Percentiles rank a stretch among this genome's conserved stretches.
Evolutionary conservation across 1,140 invertebrate genomes (phyloP).

Genomic region (Eurosta solidaginis): DNA sequence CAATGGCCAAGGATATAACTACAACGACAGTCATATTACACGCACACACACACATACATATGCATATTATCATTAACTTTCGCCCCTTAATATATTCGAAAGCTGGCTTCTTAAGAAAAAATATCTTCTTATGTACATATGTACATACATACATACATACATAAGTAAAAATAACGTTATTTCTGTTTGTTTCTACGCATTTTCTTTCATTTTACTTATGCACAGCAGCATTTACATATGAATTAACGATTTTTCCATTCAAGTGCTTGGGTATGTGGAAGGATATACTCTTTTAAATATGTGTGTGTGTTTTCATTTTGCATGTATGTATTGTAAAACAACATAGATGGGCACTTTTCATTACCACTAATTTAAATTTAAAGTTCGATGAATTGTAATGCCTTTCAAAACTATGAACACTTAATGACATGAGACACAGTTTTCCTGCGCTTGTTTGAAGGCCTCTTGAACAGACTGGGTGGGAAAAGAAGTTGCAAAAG

Average conservation of each 20-base stretch:
- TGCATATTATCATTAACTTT: neutral
- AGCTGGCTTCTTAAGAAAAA: neutral
- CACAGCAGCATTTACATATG: neutral
- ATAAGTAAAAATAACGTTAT: neutral
- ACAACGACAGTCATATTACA: neutral
- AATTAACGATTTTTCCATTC: conserved; percentile 15
- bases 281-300: neutral
- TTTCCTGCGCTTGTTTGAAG: too few species aligned
- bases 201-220: conserved; percentile 9
- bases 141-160: neutral
- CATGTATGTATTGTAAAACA: neutral
- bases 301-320: neutral
- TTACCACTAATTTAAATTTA: too few species aligned
- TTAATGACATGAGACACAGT: too few species aligned
- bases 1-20: neutral
- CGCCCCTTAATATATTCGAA: neutral
- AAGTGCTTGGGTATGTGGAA: neutral
- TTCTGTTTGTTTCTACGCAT: conserved; percentile 17
- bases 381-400: too few species aligned
- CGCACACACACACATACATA: neutral
- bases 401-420: too few species aligned
- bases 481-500: too few species aligned
- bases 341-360: too few species aligned
- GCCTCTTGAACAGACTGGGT: too few species aligned
- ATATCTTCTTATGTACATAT: neutral